These are phyloP conservation scores for Upupa epops DNA, from an alignment of 2,113 vertebrate genomes.

Conservation along the genomic window DNA sequence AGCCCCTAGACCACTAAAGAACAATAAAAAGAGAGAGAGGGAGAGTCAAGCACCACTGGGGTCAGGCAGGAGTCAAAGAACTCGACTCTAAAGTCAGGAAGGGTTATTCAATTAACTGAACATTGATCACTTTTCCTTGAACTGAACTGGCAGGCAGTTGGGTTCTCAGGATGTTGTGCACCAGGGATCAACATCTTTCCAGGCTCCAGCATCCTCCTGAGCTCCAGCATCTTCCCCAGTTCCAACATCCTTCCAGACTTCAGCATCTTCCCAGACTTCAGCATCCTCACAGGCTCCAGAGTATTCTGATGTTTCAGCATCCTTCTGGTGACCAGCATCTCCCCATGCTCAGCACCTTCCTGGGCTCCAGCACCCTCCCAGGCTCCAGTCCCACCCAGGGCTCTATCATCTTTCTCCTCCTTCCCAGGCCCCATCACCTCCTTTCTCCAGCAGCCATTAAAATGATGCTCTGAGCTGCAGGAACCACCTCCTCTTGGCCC, in stretches of 20 bases:
- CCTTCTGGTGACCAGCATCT: rapidly evolving
- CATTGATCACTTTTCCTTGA: not conserved
- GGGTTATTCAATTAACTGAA: not conserved
- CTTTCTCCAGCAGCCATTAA: rapidly evolving
- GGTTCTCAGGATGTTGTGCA: too few species aligned
- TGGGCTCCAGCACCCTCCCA: not conserved
- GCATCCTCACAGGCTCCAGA: rapidly evolving
- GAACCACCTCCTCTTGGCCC: not conserved
- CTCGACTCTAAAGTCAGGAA: not conserved
- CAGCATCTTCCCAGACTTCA: not conserved
- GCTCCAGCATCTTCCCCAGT: not conserved
- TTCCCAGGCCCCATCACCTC: not conserved
- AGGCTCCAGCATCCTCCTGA: rapidly evolving
- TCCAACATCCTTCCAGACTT: not conserved
- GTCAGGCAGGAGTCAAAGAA: not conserved
- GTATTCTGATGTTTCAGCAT: rapidly evolving
- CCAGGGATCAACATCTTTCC: not conserved
- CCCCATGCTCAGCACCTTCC: not conserved
- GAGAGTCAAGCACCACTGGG: rapidly evolving
- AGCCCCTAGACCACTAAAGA: not conserved
- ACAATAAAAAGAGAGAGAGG: not conserved
- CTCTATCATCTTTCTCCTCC: not conserved
- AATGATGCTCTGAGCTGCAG: not conserved
- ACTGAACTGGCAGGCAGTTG: not conserved
- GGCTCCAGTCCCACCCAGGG: not conserved